phyloP scores from a whole-genome alignment of 2,113 vertebrate genomes.

The Atherinomorus stipes region DNA sequence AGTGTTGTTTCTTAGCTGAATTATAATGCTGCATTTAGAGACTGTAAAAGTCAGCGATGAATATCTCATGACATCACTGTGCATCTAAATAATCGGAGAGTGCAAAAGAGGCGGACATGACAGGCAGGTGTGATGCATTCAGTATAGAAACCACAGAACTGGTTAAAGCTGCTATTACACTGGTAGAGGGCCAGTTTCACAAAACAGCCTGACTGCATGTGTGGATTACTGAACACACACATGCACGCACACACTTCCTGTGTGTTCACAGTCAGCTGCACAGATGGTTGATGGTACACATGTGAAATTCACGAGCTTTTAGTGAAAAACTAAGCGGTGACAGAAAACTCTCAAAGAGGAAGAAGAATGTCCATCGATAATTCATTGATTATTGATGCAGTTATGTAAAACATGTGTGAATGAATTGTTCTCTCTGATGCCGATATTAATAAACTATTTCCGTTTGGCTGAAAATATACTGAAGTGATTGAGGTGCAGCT shows the following conservation, averaged over 20 bases:
- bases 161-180: constrained; percentile 64
- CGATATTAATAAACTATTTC: too few relatives aligned
- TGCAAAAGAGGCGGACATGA: constrained; percentile 43
- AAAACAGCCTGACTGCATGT: constrained; percentile 35
- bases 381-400: too few relatives aligned
- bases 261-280: constrained; percentile 74
- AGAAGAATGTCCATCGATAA: too few relatives aligned
- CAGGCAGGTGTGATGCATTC: constrained; percentile 70
- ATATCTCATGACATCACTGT: constrained; percentile 8
- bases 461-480: not conserved
- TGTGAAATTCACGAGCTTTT: constrained; percentile 25
- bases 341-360: not conserved
- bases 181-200: constrained; percentile 71
- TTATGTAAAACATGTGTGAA: too few relatives aligned
- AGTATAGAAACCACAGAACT: constrained; percentile 76
- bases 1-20: not conserved
- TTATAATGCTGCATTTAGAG: not conserved
- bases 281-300: constrained; percentile 15
- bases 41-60: not conserved
- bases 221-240: not conserved
- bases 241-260: constrained; percentile 69
- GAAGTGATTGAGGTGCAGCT: not conserved
- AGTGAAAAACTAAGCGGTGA: not conserved
- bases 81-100: constrained; percentile 15
- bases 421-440: too few relatives aligned